A percentile compares a stretch with the other conserved stretches of the same genome.
Evolutionary conservation across 2,113 vertebrate genomes (phyloP).

Genomic region (Caranx ignobilis): DNA sequence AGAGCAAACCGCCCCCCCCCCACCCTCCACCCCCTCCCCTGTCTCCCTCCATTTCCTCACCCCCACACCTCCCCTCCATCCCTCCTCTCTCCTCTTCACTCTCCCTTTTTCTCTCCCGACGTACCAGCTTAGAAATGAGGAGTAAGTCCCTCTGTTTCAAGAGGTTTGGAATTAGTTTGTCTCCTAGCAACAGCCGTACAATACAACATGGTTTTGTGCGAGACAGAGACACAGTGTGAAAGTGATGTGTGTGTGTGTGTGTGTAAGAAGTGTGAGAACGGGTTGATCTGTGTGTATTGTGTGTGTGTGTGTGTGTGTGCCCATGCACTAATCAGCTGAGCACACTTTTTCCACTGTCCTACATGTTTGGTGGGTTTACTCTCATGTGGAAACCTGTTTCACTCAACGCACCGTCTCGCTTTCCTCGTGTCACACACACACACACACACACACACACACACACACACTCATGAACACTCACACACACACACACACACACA

Average conservation of each 20-base stretch:
- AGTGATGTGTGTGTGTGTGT: slow-evolving; percentile 39
- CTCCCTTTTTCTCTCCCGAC: slow-evolving; percentile 58
- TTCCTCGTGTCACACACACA: neutral
- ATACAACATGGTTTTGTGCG: slow-evolving; percentile 78
- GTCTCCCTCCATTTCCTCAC: neutral
- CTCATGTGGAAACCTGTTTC: slow-evolving; percentile 77
- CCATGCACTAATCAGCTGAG: slow-evolving; percentile 79
- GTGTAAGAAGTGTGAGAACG: slow-evolving; percentile 51
- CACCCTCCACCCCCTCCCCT: slow-evolving; percentile 19
- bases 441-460: slow-evolving; percentile 17
- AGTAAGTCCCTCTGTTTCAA: slow-evolving; percentile 81
- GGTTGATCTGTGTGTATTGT: slow-evolving; percentile 29
- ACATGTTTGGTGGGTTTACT: slow-evolving; percentile 70
- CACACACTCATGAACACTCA: slow-evolving; percentile 16
- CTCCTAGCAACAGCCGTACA: slow-evolving; percentile 83
- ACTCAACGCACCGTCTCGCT: slow-evolving; percentile 42
- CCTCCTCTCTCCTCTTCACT: slow-evolving; percentile 38
- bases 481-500: slow-evolving; percentile 53
- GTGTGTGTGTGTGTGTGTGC: slow-evolving; percentile 33
- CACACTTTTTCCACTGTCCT: slow-evolving; percentile 78
- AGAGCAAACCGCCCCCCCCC: slow-evolving; percentile 16
- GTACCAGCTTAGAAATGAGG: slow-evolving; percentile 71
- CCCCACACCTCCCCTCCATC: slow-evolving; percentile 12
- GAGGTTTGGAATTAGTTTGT: slow-evolving; percentile 83
- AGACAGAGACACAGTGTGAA: slow-evolving; percentile 66